These are phyloP conservation scores for Parthenolecanium corni DNA, from an alignment of 2,888 invertebrate species.

Conservation along the genomic window DNA sequence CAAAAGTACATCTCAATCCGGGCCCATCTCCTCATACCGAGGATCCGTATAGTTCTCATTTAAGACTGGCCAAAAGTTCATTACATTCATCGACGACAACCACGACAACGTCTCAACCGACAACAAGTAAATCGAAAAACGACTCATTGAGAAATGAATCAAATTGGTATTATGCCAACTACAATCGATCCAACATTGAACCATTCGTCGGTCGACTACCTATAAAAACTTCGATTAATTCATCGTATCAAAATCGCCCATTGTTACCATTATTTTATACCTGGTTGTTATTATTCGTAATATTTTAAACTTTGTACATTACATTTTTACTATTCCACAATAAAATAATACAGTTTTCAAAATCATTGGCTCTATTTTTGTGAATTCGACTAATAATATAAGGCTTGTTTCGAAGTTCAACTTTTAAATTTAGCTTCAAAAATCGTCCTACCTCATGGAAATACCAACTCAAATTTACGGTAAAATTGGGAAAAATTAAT, in stretches of 20 bases:
- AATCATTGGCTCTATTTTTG: too few relatives aligned
- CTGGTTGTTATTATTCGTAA: conserved; percentile 11
- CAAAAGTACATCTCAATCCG: conserved; percentile 39
- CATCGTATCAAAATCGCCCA: conserved; percentile 16
- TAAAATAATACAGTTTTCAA: not conserved
- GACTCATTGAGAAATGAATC: conserved; percentile 1
- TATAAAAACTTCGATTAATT: conserved; percentile 15
- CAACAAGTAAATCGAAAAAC: not conserved
- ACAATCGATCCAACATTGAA: conserved; percentile 52
- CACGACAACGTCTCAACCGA: not conserved
- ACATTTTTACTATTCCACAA: conserved; percentile 1
- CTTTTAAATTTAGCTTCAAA: too few relatives aligned
- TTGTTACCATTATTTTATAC: conserved; percentile 27
- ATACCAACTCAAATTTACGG: too few relatives aligned
- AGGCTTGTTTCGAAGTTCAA: too few relatives aligned
- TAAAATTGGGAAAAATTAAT: too few relatives aligned
- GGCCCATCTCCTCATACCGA: conserved; percentile 34
- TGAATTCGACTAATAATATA: too few relatives aligned
- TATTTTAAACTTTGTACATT: conserved; percentile 12
- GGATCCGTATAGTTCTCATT: conserved; percentile 34
- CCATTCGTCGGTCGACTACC: conserved; percentile 40
- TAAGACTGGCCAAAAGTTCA: conserved; percentile 31
- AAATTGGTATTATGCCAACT: conserved; percentile 73
- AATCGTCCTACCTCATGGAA: too few relatives aligned
- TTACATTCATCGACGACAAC: conserved; percentile 22